Evolutionary conservation across 2,797 vertebrate species (phyloP).

Genomic region (Petrocephalus sullivani): DNA sequence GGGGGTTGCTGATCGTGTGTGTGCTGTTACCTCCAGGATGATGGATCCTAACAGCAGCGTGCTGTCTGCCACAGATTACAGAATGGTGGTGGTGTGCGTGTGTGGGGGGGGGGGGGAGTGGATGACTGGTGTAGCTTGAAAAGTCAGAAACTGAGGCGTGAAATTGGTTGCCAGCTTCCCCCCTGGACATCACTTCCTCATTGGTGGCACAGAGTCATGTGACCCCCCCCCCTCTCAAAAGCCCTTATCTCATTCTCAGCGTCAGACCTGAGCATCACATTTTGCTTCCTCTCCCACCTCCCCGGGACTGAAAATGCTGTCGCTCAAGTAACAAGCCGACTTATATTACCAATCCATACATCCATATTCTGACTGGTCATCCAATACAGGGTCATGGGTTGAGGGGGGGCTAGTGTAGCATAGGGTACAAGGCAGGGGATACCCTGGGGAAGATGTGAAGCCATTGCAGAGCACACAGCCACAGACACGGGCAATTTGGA

Average conservation of each 20-base stretch:
- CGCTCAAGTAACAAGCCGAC: not conserved
- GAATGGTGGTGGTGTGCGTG: too few species aligned
- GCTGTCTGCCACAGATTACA: slow-evolving; percentile 41
- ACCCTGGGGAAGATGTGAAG: not conserved
- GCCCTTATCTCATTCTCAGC: not conserved
- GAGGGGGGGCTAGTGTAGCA: not conserved
- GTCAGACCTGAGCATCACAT: not conserved
- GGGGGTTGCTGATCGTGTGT: slow-evolving; percentile 37
- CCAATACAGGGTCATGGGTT: not conserved
- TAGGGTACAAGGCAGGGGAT: not conserved
- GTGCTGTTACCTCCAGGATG: slow-evolving; percentile 49
- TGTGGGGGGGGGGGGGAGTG: slow-evolving; percentile 20
- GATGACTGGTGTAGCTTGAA: slow-evolving; percentile 52
- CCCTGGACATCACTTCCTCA: not conserved
- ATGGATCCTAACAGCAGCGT: slow-evolving; percentile 42
- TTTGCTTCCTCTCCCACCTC: not conserved
- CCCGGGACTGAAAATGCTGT: not conserved
- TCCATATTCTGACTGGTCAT: not conserved
- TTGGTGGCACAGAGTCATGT: not conserved
- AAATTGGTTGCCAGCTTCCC: slow-evolving; percentile 61
- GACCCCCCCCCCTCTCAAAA: not conserved
- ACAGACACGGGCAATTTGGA: not conserved
- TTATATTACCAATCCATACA: not conserved
- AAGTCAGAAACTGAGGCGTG: slow-evolving; percentile 61
- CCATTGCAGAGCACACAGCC: not conserved